A percentile compares a stretch with the other conserved stretches of the same genome.
phyloP scores from a whole-genome alignment of 2,797 vertebrate species.

The Dendrocincla fuliginosa region DNA sequence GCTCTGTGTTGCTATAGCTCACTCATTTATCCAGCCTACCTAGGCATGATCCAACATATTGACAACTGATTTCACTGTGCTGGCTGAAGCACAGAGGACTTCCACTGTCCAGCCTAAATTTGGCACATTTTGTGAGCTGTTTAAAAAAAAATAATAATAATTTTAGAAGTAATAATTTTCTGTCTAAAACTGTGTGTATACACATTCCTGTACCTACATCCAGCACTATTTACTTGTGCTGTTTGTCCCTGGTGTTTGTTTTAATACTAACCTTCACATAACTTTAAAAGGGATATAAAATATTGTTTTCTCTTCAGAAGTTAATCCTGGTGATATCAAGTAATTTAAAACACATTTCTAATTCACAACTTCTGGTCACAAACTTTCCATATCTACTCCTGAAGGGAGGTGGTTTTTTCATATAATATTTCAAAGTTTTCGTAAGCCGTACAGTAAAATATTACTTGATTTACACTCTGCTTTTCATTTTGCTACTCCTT shows the following conservation, averaged over 20 bases:
- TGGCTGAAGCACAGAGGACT: background rate
- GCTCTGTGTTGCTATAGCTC: background rate
- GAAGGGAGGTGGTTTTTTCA: background rate
- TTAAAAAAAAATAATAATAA: background rate
- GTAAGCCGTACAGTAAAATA: constrained; percentile 2
- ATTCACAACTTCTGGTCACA: background rate
- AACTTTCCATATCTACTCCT: background rate
- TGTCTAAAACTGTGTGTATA: background rate
- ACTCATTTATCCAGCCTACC: background rate
- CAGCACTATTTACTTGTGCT: background rate
- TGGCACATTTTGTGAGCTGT: background rate
- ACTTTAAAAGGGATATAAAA: background rate
- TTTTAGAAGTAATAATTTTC: background rate
- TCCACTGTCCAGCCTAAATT: background rate
- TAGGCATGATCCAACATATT: background rate
- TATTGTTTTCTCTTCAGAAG: background rate
- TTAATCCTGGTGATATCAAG: background rate
- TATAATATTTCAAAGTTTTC: constrained; percentile 7
- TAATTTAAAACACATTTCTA: background rate
- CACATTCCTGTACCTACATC: background rate
- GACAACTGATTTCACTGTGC: background rate
- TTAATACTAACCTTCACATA: background rate
- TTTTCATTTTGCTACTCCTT: background rate
- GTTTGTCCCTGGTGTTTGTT: background rate
- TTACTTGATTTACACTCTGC: background rate